Evolutionary conservation across 2,797 vertebrate species (phyloP).

Genomic region (Allobates femoralis): DNA sequence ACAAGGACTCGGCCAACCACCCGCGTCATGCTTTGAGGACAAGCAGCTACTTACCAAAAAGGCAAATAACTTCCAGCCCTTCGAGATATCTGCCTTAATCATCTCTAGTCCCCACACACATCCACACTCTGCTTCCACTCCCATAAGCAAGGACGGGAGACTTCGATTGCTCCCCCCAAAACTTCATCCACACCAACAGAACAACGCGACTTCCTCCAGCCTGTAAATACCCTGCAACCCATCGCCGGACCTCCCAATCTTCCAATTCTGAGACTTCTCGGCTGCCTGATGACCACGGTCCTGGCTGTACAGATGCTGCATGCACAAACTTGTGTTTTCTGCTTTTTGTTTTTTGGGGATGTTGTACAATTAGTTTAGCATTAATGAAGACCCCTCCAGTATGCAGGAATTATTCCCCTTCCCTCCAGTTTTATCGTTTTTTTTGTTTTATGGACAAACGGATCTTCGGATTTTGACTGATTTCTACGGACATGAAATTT

Average conservation of each 20-base stretch:
- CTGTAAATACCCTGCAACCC: slow-evolving; percentile 33
- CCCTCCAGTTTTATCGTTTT: background rate
- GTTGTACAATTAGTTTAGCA: slow-evolving; percentile 53
- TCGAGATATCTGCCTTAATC: slow-evolving; percentile 82
- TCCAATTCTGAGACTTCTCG: background rate
- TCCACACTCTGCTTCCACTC: slow-evolving; percentile 70
- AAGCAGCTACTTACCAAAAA: slow-evolving; percentile 84
- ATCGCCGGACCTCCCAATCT: background rate
- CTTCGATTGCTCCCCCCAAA: slow-evolving; percentile 64
- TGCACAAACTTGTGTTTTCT: slow-evolving; percentile 50
- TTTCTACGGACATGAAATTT: background rate
- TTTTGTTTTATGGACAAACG: slow-evolving; percentile 6
- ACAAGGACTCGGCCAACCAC: slow-evolving; percentile 78
- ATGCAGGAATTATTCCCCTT: background rate
- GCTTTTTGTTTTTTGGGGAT: slow-evolving; percentile 58
- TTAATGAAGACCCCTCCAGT: slow-evolving; percentile 19
- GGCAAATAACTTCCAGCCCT: slow-evolving; percentile 75
- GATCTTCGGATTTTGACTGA: background rate
- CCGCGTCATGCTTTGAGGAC: slow-evolving; percentile 79
- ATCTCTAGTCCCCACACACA: slow-evolving; percentile 66
- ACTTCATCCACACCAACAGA: slow-evolving; percentile 63
- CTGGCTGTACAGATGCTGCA: slow-evolving; percentile 11
- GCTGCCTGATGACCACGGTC: slow-evolving; percentile 14
- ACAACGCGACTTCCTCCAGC: background rate
- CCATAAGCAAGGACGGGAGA: slow-evolving; percentile 68